A percentile compares a stretch with the other conserved stretches of the same genome.
Conservation (phyloP, 2,113 vertebrate genomes). For the Urocolius indicus region DNA sequence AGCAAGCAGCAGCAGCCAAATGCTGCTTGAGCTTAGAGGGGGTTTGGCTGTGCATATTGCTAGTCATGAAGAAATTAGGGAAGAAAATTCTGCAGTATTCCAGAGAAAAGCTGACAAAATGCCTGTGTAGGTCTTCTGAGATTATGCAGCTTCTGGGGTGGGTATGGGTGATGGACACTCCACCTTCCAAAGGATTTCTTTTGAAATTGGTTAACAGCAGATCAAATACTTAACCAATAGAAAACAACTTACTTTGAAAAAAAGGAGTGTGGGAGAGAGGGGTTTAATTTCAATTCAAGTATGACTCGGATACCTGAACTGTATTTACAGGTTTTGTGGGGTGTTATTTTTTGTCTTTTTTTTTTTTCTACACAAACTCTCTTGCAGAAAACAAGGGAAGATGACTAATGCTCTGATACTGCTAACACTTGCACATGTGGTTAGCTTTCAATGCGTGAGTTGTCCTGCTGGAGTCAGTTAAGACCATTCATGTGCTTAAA, state of each 20-base stretch:
- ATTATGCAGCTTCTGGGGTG: not conserved
- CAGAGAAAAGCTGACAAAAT: fast-evolving
- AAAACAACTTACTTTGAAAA: not conserved
- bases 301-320: not conserved
- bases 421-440: not conserved
- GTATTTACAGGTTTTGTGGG: not conserved
- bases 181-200: not conserved
- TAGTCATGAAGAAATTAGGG: not conserved
- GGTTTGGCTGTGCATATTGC: not conserved
- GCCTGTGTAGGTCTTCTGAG: not conserved
- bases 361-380: not conserved
- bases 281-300: not conserved
- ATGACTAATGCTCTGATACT: not conserved
- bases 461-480: conserved; percentile 22
- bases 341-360: not conserved
- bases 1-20: not conserved
- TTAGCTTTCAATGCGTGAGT: not conserved
- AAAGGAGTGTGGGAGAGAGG: not conserved
- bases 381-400: not conserved
- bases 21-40: not conserved
- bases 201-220: not conserved
- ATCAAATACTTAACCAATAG: not conserved
- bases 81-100: not conserved
- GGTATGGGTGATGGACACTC: not conserved
- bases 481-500: conserved; percentile 3